These are phyloP conservation scores for Lycaon pictus DNA, from an alignment of 2,113 vertebrate species.

Conservation along the genomic window DNA sequence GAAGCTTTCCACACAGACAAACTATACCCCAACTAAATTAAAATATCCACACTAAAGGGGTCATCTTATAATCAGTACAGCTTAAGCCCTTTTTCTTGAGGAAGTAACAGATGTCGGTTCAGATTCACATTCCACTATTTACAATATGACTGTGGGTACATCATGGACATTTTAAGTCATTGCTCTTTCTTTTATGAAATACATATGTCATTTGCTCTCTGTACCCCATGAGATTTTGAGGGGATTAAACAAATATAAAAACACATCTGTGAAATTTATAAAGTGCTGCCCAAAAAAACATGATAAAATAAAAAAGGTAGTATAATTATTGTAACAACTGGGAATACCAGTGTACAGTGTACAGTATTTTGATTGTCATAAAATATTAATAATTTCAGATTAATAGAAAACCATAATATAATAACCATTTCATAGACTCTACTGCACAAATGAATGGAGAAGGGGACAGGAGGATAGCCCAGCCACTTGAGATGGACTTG, in stretches of 20 bases:
- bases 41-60: not conserved
- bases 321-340: not conserved
- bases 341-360: not conserved
- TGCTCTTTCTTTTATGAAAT: not conserved
- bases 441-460: not conserved
- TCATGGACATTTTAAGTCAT: not conserved
- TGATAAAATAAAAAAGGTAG: not conserved
- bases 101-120: not conserved
- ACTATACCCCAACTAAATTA: not conserved
- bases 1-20: not conserved
- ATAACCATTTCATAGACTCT: slow-evolving; percentile 57
- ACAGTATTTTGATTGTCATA: not conserved
- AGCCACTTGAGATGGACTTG: slow-evolving; percentile 80
- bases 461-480: not conserved
- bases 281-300: not conserved
- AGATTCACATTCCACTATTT: not conserved
- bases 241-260: slow-evolving; percentile 30
- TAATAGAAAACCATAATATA: slow-evolving; percentile 69
- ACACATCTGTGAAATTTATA: not conserved
- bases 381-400: slow-evolving; percentile 55
- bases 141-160: not conserved
- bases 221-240: not conserved
- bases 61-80: not conserved
- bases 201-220: not conserved
- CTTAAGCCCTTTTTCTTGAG: not conserved